These are phyloP conservation scores for Pseudopleuronectes americanus DNA, from an alignment of 2,797 vertebrate species.

Conservation along the genomic window DNA sequence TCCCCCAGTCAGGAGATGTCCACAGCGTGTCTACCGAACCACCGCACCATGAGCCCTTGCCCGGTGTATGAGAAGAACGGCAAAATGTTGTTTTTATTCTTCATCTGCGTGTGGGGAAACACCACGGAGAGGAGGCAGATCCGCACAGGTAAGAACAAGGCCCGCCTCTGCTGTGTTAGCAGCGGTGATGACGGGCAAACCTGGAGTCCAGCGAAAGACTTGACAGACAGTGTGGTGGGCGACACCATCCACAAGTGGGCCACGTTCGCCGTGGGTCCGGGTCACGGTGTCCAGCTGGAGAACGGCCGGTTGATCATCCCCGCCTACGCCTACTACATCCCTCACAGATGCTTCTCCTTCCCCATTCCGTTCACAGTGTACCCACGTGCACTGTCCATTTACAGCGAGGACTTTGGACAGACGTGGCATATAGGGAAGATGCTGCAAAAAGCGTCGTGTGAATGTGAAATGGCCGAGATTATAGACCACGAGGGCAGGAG, in stretches of 20 bases:
- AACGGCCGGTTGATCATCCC: constrained; percentile 89
- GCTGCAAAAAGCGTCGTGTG: constrained; percentile 78
- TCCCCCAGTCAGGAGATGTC: constrained; percentile 75
- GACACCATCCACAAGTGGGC: constrained; percentile 84
- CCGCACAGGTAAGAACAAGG: constrained; percentile 82
- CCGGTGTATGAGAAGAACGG: constrained; percentile 87
- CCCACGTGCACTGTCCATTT: constrained; percentile 87
- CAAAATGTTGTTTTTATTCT: constrained; percentile 89
- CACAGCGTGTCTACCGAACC: constrained; percentile 71
- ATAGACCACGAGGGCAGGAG: constrained; percentile 51
- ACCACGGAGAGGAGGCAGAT: constrained; percentile 85
- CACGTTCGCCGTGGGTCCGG: constrained; percentile 93
- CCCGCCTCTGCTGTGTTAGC: constrained; percentile 86
- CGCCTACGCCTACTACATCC: constrained; percentile 85
- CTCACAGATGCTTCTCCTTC: constrained; percentile 67
- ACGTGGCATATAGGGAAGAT: constrained; percentile 85
- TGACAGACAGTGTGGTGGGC: constrained; percentile 85
- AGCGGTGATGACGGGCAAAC: constrained; percentile 85
- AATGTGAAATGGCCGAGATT: constrained; percentile 93
- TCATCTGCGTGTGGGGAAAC: constrained; percentile 84
- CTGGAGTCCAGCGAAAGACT: constrained; percentile 85
- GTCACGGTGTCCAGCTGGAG: constrained; percentile 89
- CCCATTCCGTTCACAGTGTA: constrained; percentile 72
- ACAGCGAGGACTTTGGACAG: constrained; percentile 88
- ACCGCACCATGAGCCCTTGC: constrained; percentile 95